Base-by-base conservation (phyloP, 2,888 invertebrate genomes). In the Diplazon laetatorius region DNA sequence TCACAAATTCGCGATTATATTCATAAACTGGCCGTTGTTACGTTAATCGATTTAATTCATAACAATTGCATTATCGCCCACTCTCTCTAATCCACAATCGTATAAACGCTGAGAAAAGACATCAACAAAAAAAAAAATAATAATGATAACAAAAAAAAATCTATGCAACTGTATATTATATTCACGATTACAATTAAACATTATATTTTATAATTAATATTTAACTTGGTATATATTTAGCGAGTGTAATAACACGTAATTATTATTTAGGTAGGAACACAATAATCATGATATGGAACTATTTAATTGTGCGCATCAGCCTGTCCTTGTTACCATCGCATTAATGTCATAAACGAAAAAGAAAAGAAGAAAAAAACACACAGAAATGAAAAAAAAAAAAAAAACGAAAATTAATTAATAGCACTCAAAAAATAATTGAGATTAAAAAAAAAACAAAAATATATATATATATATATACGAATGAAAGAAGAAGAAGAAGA, bases 191-290 rank as follows among this genome's bases (percentile, higher is more conserved):
- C 83, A 85, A 80, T 84, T 84, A 82, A 66, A 66, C 68, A 72
- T 73, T n/a, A 85, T 86, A 87, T 86, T 87, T 88, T 87, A 84
- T 87, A 88, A 88, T 82, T 83, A 81, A 83, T 86, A 85, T 82
- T 84, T 81, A 85, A 83, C 76, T 80, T 75, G 83, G 79, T 85
- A 84, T 80, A n/a, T n/a, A n/a, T n/a, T n/a, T 84, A 83, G 82
- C 59, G 42, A 60, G 60, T 80, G 80, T 82, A 79, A 65, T 84
- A 82, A 30, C 6, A 63, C 76, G 74, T 62, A 60, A 70, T 37
- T 77, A 44, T 59, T 70, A 77, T 57, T n/a, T 77, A 76, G 75
- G 68, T 80, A 75, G 74, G 71, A 72, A 63, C n/a, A 70, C 66
- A 62, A 55, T 78, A 57, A 42, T 82, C 72, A 80, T 68, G 46